Percentiles rank a stretch among this genome's conserved stretches.
Conservation (phyloP, 2,113 vertebrate genomes). For the Corvus hawaiiensis region DNA sequence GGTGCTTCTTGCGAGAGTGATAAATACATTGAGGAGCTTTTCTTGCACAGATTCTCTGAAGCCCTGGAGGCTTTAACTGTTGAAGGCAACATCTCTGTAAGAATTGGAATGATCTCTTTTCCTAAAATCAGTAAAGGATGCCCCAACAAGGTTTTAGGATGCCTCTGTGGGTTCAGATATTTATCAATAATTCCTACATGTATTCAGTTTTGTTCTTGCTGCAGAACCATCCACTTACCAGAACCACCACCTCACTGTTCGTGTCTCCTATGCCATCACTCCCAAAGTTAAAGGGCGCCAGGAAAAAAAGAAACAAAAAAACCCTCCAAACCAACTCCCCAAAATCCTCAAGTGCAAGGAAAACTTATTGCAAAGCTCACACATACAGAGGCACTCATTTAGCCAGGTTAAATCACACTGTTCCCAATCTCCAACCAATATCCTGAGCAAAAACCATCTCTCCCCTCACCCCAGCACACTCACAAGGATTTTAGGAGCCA, state of each 20-base stretch:
- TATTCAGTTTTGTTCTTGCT: neutral
- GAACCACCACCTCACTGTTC: neutral
- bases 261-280: neutral
- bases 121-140: neutral
- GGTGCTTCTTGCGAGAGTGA: neutral
- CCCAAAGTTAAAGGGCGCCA: neutral
- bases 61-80: neutral
- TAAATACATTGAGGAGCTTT: neutral
- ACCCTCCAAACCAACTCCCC: neutral
- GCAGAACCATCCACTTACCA: neutral
- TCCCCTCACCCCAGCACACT: neutral
- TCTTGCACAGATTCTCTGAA: neutral
- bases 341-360: neutral
- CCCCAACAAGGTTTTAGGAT: neutral
- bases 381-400: rapidly evolving
- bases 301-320: neutral
- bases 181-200: neutral
- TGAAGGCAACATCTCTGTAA: neutral
- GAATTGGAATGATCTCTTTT: neutral
- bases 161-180: neutral
- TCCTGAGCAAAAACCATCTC: neutral
- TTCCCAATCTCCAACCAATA: neutral
- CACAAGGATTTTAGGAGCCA: neutral
- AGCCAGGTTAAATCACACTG: neutral
- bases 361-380: neutral